phyloP scores from a whole-genome alignment of 2,113 vertebrate species.

The Podocnemis expansa region DNA sequence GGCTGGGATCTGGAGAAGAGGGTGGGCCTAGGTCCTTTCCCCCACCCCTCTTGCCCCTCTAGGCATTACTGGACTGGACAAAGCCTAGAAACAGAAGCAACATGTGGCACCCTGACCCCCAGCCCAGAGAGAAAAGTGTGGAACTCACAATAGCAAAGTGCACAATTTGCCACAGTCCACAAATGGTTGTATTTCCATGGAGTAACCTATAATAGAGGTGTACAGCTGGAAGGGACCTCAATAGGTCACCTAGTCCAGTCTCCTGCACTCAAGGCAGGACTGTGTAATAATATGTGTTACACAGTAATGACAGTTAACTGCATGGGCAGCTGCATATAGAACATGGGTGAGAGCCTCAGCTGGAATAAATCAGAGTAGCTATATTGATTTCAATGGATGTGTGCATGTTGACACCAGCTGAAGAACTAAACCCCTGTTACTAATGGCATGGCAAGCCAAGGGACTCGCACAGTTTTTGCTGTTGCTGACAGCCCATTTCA shows the following conservation, averaged over 20 bases:
- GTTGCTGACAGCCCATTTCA: neutral
- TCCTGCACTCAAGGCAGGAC: neutral
- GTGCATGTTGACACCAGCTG: accelerated
- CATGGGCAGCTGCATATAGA: neutral
- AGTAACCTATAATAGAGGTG: neutral
- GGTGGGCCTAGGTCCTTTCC: no score
- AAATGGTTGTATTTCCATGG: neutral
- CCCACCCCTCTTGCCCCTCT: no score
- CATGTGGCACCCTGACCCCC: no score
- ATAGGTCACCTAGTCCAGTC: neutral
- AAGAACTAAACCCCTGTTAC: accelerated
- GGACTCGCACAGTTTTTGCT: neutral
- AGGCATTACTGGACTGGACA: no score
- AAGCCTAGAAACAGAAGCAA: no score
- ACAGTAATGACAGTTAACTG: neutral
- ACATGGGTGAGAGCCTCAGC: neutral
- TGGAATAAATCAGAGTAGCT: neutral
- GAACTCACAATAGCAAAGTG: no score
- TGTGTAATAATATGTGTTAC: neutral
- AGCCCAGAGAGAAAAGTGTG: no score
- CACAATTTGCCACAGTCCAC: no score
- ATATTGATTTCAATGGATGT: neutral
- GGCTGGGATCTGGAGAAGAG: no score
- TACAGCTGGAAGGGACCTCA: neutral
- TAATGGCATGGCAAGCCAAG: neutral